Percentiles rank a stretch among this genome's conserved stretches.
phyloP scores from a whole-genome alignment of 2,888 invertebrate genomes.

The Gari tellinella region DNA sequence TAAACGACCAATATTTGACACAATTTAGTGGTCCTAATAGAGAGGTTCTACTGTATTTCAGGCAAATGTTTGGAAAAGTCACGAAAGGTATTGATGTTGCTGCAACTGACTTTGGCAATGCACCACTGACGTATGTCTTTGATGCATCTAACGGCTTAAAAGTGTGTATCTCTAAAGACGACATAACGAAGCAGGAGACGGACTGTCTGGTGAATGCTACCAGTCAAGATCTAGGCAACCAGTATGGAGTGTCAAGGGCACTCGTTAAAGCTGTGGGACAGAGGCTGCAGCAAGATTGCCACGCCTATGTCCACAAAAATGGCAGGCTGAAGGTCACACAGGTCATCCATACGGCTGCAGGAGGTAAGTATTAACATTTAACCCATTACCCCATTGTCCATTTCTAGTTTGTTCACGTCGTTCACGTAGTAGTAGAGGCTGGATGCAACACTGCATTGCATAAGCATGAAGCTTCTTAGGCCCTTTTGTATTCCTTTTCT shows the following conservation, averaged over 20 bases:
- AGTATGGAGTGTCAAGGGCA: conserved; percentile 56
- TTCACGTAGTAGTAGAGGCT: too few species aligned
- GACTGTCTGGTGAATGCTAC: conserved; percentile 62
- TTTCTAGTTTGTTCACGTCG: too few species aligned
- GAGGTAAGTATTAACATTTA: conserved; percentile 56
- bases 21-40: too few species aligned
- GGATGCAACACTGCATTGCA: too few species aligned
- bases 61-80: background rate
- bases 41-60: too few species aligned
- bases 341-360: conserved; percentile 59
- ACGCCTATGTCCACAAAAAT: conserved; percentile 36
- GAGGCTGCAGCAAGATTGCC: conserved; percentile 45
- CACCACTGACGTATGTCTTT: conserved; percentile 44
- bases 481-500: too few species aligned
- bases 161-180: conserved; percentile 49
- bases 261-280: conserved; percentile 47
- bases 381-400: too few species aligned
- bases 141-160: conserved; percentile 27
- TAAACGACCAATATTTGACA: too few species aligned
- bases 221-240: conserved; percentile 36
- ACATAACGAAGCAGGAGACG: conserved; percentile 54
- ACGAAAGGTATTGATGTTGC: conserved; percentile 50
- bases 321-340: conserved; percentile 48
- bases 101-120: conserved; percentile 39
- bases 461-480: too few species aligned